Conservation (phyloP, 1,140 invertebrate genomes). For the Palaemon carinicauda region DNA sequence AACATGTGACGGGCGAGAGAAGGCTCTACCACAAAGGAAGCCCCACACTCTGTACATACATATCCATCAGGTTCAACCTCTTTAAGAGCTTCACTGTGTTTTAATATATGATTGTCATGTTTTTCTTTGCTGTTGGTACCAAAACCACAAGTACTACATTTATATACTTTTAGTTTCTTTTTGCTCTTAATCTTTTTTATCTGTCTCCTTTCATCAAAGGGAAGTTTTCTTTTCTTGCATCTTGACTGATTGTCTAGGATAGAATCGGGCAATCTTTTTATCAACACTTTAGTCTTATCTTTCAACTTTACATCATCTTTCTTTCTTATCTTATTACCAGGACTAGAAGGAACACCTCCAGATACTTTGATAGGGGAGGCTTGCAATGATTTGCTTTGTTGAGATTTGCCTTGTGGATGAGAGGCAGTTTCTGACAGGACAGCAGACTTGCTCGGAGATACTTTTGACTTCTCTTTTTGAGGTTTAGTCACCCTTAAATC, state of each 20-base stretch:
- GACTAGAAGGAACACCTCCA: not conserved
- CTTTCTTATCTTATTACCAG: not conserved
- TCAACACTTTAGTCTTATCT: conserved; percentile 40
- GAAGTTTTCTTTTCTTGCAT: conserved; percentile 27
- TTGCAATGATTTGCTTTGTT: too few species aligned
- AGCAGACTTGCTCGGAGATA: not conserved
- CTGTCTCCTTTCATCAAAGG: not conserved
- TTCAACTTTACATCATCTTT: conserved; percentile 20
- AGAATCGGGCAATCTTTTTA: conserved; percentile 54
- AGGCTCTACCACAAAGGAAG: conserved; percentile 57
- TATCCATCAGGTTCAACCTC: conserved; percentile 40
- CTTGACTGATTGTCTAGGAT: conserved; percentile 37
- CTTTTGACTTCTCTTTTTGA: not conserved
- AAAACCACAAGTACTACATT: conserved; percentile 42
- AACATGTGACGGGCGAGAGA: conserved; percentile 59
- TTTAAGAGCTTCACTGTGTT: conserved; percentile 35
- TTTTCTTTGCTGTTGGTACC: conserved; percentile 57
- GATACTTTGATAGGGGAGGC: not conserved
- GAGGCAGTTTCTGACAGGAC: too few species aligned
- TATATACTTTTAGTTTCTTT: conserved; percentile 56
- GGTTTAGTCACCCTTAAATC: not conserved
- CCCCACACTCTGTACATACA: conserved; percentile 56
- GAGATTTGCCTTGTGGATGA: too few species aligned
- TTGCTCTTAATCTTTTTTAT: conserved; percentile 22
- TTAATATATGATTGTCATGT: conserved; percentile 39